A percentile compares a stretch with the other conserved stretches of the same genome.
Evolutionary conservation across 2,797 vertebrate species (phyloP).

Genomic region (Pteropus rufus): DNA sequence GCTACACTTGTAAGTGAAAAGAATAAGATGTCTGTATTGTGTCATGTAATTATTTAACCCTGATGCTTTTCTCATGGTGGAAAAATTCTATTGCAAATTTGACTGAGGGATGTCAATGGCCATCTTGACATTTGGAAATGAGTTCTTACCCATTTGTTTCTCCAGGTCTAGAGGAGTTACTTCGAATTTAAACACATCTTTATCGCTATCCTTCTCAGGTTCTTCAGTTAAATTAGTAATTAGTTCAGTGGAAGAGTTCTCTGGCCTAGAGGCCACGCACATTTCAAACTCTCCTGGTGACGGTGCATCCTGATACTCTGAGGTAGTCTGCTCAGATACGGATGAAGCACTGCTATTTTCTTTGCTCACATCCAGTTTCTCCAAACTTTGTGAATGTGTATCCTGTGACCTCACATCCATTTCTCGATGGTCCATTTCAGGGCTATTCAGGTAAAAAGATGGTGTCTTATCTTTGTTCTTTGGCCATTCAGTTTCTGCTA

Average conservation of each 20-base stretch:
- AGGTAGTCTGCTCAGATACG: constrained; percentile 87
- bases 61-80: not conserved
- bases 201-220: constrained; percentile 24
- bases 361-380: constrained; percentile 80
- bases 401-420: constrained; percentile 58
- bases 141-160: constrained; percentile 68
- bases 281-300: constrained; percentile 81
- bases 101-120: not conserved
- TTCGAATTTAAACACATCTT: constrained; percentile 29
- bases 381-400: constrained; percentile 39
- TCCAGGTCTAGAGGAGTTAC: not conserved
- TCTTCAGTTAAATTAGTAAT: constrained; percentile 24
- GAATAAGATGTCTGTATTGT: not conserved
- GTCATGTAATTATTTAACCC: not conserved
- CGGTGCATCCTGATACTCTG: constrained; percentile 90
- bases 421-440: constrained; percentile 56
- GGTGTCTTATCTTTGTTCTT: constrained; percentile 63
- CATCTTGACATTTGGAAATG: not conserved
- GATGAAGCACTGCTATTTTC: constrained; percentile 83
- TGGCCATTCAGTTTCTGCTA: constrained; percentile 73
- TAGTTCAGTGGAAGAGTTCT: constrained; percentile 56
- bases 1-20: not conserved
- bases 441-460: constrained; percentile 44
- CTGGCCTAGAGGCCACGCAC: constrained; percentile 71
- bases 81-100: not conserved